These are phyloP conservation scores for Drosophila pseudotalamancana DNA, from an alignment of 2,888 invertebrate genomes.

Conservation along the genomic window DNA sequence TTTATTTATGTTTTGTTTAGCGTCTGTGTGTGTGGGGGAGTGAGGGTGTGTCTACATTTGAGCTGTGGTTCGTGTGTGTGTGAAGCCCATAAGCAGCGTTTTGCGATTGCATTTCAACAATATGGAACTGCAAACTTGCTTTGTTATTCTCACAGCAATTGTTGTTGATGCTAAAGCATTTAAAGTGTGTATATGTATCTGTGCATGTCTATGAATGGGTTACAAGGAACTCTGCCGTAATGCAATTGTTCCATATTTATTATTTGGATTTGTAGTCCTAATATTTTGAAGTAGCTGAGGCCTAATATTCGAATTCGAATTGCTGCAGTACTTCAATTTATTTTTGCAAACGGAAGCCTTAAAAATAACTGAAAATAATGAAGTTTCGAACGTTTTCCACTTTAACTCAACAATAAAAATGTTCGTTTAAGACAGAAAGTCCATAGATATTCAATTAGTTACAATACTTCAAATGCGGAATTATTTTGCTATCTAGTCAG, in stretches of 20 bases:
- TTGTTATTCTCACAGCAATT: conserved; percentile 52
- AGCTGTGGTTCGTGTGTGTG: conserved; percentile 6
- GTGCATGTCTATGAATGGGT: neutral
- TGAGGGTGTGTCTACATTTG: conserved; percentile 3
- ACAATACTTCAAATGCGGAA: too few species aligned
- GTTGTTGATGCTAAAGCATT: conserved; percentile 36
- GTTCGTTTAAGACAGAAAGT: too few species aligned
- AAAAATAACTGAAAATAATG: neutral
- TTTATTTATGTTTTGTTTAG: conserved; percentile 63
- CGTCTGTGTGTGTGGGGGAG: conserved; percentile 3
- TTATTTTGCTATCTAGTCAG: too few species aligned
- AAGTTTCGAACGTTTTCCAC: neutral
- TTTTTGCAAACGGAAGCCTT: neutral
- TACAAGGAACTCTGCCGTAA: conserved; percentile 10
- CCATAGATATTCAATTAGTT: too few species aligned
- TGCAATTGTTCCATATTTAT: conserved; percentile 69
- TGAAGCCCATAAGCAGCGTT: conserved; percentile 54
- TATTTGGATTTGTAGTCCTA: conserved; percentile 53
- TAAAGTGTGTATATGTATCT: conserved; percentile 1
- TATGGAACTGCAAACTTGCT: conserved; percentile 50
- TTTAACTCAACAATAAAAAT: neutral
- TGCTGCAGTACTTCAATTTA: neutral
- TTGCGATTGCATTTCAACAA: conserved; percentile 62
- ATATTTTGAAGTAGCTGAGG: conserved; percentile 20
- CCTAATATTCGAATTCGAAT: conserved; percentile 18